A percentile compares a stretch with the other conserved stretches of the same genome.
These are phyloP conservation scores for Tachysurus vachellii DNA, from an alignment of 2,113 vertebrate genomes.

Conservation along the genomic window DNA sequence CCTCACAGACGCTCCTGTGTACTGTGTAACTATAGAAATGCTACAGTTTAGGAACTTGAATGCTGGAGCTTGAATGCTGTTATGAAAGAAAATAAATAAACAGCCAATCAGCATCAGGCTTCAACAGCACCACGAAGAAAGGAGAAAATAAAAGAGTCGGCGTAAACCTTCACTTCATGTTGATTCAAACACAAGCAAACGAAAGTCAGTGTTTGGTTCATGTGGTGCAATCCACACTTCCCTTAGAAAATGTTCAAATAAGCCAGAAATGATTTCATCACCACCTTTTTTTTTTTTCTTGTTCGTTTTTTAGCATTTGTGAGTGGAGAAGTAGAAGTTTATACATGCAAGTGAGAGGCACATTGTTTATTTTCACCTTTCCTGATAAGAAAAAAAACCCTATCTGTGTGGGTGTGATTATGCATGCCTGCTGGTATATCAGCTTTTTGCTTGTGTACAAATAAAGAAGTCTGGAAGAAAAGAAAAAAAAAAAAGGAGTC, in stretches of 20 bases:
- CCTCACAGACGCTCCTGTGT: neutral
- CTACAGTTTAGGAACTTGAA: neutral
- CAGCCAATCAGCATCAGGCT: neutral
- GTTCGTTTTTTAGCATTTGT: constrained; percentile 13
- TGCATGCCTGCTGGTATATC: constrained; percentile 44
- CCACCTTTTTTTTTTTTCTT: neutral
- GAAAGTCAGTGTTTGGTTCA: constrained; percentile 1
- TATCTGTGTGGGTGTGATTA: constrained; percentile 35
- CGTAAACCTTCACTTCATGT: neutral
- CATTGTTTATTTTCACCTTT: constrained; percentile 34
- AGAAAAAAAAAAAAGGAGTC: neutral
- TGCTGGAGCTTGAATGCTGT: too few species aligned
- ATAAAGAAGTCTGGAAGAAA: constrained; percentile 9
- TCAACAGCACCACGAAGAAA: neutral
- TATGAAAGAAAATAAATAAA: neutral
- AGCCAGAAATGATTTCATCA: constrained; percentile 5
- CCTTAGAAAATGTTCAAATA: constrained; percentile 11
- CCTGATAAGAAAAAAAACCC: constrained; percentile 17
- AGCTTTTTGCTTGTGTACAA: constrained; percentile 37
- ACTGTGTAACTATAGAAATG: neutral
- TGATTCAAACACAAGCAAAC: neutral
- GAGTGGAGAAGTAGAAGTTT: constrained; percentile 1
- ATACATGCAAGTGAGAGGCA: constrained; percentile 10
- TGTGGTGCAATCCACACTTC: neutral
- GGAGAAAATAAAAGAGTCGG: neutral